Evolutionary conservation across 2,888 invertebrate species (phyloP), one percentile per base, ranked within the genome.

Genomic region (Cryptocheilus praepositus): DNA sequence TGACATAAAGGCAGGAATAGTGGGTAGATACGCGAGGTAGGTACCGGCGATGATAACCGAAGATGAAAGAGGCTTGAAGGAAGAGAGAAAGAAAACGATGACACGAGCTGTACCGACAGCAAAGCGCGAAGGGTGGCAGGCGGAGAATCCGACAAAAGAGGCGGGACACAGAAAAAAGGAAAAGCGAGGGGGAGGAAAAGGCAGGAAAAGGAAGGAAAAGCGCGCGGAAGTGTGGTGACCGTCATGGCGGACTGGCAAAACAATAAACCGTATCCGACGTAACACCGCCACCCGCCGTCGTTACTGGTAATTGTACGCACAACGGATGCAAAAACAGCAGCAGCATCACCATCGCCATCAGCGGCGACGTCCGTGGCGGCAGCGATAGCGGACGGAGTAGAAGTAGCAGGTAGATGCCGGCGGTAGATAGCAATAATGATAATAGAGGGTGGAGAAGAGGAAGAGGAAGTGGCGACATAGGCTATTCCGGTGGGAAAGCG

Each of bases 181-280:
- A 59, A 66, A 61, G 64, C 63, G 58, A 56, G 57, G 18, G 49
- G 59, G 49, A 46, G 67, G 36, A 16, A 53, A 43, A 52, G 43
- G 18, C 56, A n/a, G 46, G 45, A 52, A 58, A 56, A 25, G 46
- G 51, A 57, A 49, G 13, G 28, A 25, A 22, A 55, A n/a, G 57
- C 28, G 7, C n/a, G 25, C 25, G 25, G 3, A 25, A 25, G 64
- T 2, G 46, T 18, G 46, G 49, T 11, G 19, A 11, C 13, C 36
- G 36, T 36, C 36, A 36, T 36, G 13, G 36, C 36, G 36, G 36
- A 36, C 36, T 36, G 36, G 36, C 36, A 36, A 36, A 36, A 36
- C 36, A 36, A 36, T 36, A 36, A 36, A 36, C 36, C 36, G 36
- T 36, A 36, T 36, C 36, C 36, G 36, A 11, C 36, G 11, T 36